Evolutionary conservation across 2,113 vertebrate genomes (phyloP), one percentile per base, ranked within the genome.

Genomic region (Pionites leucogaster): DNA sequence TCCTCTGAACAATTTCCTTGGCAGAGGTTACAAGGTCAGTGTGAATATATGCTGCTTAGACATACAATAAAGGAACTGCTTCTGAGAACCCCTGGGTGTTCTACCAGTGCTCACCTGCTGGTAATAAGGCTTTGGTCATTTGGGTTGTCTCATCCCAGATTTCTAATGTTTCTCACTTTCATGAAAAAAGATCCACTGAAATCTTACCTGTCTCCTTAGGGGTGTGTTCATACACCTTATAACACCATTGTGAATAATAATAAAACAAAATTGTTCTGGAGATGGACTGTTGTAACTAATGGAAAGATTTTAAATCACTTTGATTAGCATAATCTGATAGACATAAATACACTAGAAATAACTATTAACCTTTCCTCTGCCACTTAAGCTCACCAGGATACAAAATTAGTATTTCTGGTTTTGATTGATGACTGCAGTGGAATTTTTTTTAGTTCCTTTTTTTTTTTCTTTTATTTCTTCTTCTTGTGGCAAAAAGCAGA

Each of bases 71-170:
- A 81, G 49, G 68, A 68, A 10, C 7, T 17, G 52, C 39, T 74
- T 75, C 78, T 55, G 20, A 82, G 60, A 86, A 75, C 6, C 47
- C 29, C 39, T 37, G 39, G 17, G 24, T 50, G 67, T 35, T 44
- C 64, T 35, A 3, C 11, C 84, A 67, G 44, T 0, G 0, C 16
- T 31, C n/a, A 29, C 62, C 59, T 0, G 0, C 53, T 59, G 68
- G 44, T 55, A 67, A 25, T 4, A 65, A 52, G 10, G 37, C 37
- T 82, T 85, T 68, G 74, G 74, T 59, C 76, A 50, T 42, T 52
- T 1, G 1, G 6, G 31, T 19, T 35, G 18, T 24, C 87, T 81
- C 53, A 74, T 63, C 59, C 16, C 25, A 22, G 7, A 78, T 37
- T 59, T 80, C 65, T 50, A 17, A 1, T 0, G 19, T 72, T 83